phyloP scores from a whole-genome alignment of 2,888 invertebrate species.

The Drosophila nigritarsus region DNA sequence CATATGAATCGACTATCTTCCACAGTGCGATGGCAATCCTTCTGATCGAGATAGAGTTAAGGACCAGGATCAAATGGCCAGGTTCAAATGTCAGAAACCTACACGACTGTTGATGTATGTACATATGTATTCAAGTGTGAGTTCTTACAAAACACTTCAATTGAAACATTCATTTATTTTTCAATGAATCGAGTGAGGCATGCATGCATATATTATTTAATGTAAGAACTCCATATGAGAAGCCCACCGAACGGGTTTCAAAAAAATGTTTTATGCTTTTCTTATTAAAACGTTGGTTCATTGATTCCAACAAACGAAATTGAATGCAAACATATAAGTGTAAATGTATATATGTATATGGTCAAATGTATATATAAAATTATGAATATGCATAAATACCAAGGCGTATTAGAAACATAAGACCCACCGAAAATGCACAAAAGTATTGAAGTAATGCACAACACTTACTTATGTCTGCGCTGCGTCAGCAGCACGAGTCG shows the following conservation, averaged over 20 bases:
- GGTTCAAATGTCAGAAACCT: conserved; percentile 2
- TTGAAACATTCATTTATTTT: conserved; percentile 61
- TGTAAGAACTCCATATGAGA: conserved; percentile 40
- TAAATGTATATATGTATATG: conserved; percentile 19
- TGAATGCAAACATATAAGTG: conserved; percentile 59
- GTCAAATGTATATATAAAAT: conserved; percentile 19
- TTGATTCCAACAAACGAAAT: conserved; percentile 78
- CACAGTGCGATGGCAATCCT: background rate
- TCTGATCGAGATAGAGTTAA: background rate
- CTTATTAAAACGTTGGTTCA: conserved; percentile 70
- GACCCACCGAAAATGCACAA: conserved; percentile 37
- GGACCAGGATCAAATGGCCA: background rate
- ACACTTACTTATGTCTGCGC: conserved; percentile 23
- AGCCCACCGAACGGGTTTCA: conserved; percentile 7
- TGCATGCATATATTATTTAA: conserved; percentile 43
- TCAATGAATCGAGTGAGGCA: conserved; percentile 70
- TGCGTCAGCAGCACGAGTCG: conserved; percentile 62
- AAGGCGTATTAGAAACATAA: conserved; percentile 57
- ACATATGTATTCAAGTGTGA: conserved; percentile 9
- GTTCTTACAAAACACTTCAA: conserved; percentile 50
- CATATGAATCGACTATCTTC: background rate
- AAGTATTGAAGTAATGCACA: conserved; percentile 49
- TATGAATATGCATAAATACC: conserved; percentile 50
- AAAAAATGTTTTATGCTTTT: conserved; percentile 50
- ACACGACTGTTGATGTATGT: conserved; percentile 1